Evolutionary conservation across 2,113 vertebrate genomes (phyloP).

Genomic region (Thamnaconus septentrionalis): DNA sequence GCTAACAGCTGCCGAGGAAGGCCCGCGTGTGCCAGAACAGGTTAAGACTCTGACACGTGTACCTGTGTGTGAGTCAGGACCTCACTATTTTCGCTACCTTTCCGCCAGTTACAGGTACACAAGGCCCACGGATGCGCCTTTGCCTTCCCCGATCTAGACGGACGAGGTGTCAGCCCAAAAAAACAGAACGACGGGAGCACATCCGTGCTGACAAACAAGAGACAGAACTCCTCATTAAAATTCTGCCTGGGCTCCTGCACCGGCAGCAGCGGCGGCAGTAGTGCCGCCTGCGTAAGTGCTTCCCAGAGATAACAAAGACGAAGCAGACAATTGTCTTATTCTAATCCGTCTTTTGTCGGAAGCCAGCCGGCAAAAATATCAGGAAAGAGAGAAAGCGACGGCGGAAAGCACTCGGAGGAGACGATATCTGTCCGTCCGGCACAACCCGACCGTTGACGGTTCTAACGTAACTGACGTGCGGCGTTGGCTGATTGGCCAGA

Average conservation of each 20-base stretch:
- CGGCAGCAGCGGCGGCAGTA: conserved; percentile 22
- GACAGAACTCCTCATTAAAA: conserved; percentile 38
- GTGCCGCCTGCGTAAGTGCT: conserved; percentile 40
- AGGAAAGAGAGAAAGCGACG: conserved; percentile 29
- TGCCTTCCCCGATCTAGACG: too few relatives aligned
- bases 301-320: conserved; percentile 49
- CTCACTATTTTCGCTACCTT: conserved; percentile 23
- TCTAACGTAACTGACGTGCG: conserved; percentile 18
- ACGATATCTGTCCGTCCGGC: conserved; percentile 22
- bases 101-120: too few relatives aligned
- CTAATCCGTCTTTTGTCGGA: conserved; percentile 60
- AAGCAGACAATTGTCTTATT: conserved; percentile 54
- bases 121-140: too few relatives aligned
- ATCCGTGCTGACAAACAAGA: conserved; percentile 16
- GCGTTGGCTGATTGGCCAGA: conserved; percentile 7
- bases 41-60: conserved; percentile 64
- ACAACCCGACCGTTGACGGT: conserved; percentile 12
- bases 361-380: conserved; percentile 24
- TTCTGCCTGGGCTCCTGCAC: too few relatives aligned
- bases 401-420: conserved; percentile 21
- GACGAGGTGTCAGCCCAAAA: too few relatives aligned
- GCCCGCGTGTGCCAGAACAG: conserved; percentile 36
- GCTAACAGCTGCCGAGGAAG: conserved; percentile 55
- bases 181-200: too few relatives aligned
- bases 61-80: conserved; percentile 62